A percentile compares a stretch with the other conserved stretches of the same genome.
phyloP scores from a whole-genome alignment of 1,140 invertebrate species.

The Polyergus mexicanus region DNA sequence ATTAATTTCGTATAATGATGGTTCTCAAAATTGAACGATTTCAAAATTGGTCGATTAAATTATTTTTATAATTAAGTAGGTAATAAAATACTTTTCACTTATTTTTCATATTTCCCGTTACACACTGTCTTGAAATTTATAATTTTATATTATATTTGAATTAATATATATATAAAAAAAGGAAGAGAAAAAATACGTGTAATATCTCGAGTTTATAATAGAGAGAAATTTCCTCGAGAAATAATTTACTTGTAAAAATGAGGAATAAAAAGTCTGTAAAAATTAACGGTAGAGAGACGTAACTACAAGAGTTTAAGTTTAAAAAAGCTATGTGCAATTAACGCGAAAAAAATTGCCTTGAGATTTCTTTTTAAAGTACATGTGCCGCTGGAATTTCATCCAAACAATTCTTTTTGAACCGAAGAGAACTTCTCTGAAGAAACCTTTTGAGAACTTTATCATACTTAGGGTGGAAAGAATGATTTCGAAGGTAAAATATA shows the following conservation, averaged over 20 bases:
- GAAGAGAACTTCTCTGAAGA: too few relatives aligned
- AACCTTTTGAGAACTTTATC: neutral
- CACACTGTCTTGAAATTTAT: neutral
- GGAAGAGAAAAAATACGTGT: too few relatives aligned
- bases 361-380: too few relatives aligned
- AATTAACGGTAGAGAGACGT: neutral
- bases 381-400: too few relatives aligned
- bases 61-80: neutral
- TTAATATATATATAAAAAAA: neutral
- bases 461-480: too few relatives aligned
- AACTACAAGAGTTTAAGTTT: neutral
- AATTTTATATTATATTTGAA: neutral
- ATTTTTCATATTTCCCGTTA: neutral
- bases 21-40: neutral
- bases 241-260: neutral
- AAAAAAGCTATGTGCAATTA: neutral
- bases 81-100: neutral
- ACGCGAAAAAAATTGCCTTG: neutral
- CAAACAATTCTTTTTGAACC: too few relatives aligned
- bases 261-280: neutral
- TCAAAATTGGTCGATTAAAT: too few relatives aligned
- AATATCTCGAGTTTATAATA: neutral
- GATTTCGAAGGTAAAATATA: neutral
- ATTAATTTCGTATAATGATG: slow-evolving; percentile 4
- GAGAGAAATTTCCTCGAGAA: neutral